Evolutionary conservation across 1,140 invertebrate species (phyloP), one percentile per base, ranked within the genome.

Genomic region (Carposina sasakii): DNA sequence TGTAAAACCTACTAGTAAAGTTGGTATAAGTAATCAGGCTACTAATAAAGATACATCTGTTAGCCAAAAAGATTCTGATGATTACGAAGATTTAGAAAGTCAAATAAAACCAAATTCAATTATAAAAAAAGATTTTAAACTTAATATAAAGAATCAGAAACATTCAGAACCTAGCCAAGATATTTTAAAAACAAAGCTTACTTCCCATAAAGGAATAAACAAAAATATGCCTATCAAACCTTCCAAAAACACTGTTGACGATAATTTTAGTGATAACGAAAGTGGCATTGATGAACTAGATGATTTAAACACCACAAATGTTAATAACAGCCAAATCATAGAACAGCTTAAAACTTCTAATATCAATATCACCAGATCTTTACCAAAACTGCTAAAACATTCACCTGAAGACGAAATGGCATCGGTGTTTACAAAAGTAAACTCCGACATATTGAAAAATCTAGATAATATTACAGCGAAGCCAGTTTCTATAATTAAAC

Each of bases 401-500:
- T 23, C 19, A 19, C 10, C 31, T 26, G 23, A 30, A 40, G 44
- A 17, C 4, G 28, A 15, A 20, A 40, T 15, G 33, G 21, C 5
- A n/a, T 6, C 9, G 26, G n/a, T n/a, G n/a, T n/a, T n/a, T n/a
- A n/a, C n/a, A n/a, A n/a, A 31, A 21, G 30, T 42, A 42, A 50
- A 49, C 43, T 59, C 40, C 13, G 43, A 60, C 9, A 55, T 78
- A 36, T 63, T 79, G 52, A 76, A 67, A 65, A 52, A 67, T 33
- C 52, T 78, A 9, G 58, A 58, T 41, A 69, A 71, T 54, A 63
- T 79, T 10, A 76, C 70, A 43, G 67, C 73, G 22, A 76, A 76
- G 58, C 60, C 67, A 21, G 21, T 73, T 23, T n/a, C n/a, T n/a
- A n/a, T n/a, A n/a, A n/a, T n/a, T n/a, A n/a, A n/a, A n/a, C n/a